These are phyloP conservation scores for Brachyhypopomus gauderio DNA, from an alignment of 2,113 vertebrate genomes.

Conservation along the genomic window DNA sequence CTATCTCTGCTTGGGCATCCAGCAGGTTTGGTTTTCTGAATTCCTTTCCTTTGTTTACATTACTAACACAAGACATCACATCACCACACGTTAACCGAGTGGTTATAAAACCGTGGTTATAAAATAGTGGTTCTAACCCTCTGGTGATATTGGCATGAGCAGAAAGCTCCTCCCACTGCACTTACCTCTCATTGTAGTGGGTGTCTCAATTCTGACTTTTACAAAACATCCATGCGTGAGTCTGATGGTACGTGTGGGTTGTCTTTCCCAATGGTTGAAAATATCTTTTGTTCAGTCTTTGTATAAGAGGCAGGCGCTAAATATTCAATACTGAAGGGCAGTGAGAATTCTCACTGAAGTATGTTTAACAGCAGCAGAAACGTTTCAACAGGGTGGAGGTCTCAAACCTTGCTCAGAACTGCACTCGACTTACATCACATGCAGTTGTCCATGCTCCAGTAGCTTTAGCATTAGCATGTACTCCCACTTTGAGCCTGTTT, in stretches of 20 bases:
- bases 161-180: too few relatives aligned
- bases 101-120: too few relatives aligned
- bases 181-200: too few relatives aligned
- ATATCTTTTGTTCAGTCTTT: neutral
- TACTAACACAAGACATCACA: neutral
- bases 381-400: neutral
- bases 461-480: neutral
- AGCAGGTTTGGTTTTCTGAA: slow-evolving; percentile 81
- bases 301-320: neutral
- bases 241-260: too few relatives aligned
- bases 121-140: too few relatives aligned
- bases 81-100: neutral
- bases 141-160: too few relatives aligned
- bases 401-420: neutral
- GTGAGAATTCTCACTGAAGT: too few relatives aligned
- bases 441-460: neutral
- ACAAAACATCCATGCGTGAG: too few relatives aligned
- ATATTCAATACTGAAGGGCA: too few relatives aligned
- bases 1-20: slow-evolving; percentile 97
- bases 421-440: neutral
- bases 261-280: neutral
- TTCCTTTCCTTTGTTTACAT: neutral
- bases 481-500: too few relatives aligned
- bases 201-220: too few relatives aligned
- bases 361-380: neutral